Evolutionary conservation across 2,888 invertebrate species (phyloP), one percentile per base, ranked within the genome.

Genomic region (Odontomyia ornata): DNA sequence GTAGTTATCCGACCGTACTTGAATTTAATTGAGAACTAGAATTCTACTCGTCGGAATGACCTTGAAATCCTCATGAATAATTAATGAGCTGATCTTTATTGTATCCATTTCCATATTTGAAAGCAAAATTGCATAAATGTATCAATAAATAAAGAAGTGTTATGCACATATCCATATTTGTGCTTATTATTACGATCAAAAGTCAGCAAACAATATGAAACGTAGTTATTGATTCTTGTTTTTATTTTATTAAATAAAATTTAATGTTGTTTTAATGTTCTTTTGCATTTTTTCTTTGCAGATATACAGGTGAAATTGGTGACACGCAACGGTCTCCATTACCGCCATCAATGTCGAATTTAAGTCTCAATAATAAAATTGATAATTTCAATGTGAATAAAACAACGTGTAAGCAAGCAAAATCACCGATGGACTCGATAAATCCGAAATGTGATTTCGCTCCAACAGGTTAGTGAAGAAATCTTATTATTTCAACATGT

Each of bases 271-370:
- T 27, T 30, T 67, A 13, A 30, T 67, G 13, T 67, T 21, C 21
- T 72, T 1, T 25, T 27, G 13, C 9, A n/a, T n/a, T 4, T n/a
- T 56, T 25, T 57, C 57, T 56, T 75, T 78, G 0, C 56, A 87
- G 86, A 83, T 87, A 87, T 81, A 84, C 86, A 69, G 87, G 86
- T 82, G 86, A 87, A 84, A 84, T 85, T 79, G 85, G 85, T 80
- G 86, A 87, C 81, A 84, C 84, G 81, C 87, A 86, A 83, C 83
- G 86, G 84, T 86, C 87, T 83, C 86, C 86, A 81, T 75, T 77
- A 65, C 87, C 87, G 83, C 83, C 85, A 83, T 84, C 85, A 82
- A 84, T 85, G 83, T 86, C 86, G 83, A 86, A 83, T 82, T 82
- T 87, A 83, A 85, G 84, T 83, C 83, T 86, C 82, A 82, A 83